Conservation (phyloP, 2,888 invertebrate species). For the Chydorus sphaericus region DNA sequence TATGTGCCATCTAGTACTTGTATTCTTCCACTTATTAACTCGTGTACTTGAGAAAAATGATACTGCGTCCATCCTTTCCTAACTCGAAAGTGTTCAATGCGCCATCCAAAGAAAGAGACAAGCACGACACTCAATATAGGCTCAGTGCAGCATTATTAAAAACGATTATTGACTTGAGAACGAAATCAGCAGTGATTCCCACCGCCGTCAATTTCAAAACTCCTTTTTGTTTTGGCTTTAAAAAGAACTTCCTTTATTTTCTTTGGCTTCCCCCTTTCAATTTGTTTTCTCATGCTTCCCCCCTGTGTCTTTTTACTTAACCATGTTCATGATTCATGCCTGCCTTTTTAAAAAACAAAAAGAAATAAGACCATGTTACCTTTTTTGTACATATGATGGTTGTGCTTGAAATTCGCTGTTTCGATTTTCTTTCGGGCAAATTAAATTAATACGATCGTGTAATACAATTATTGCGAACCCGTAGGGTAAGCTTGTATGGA, state of each 20-base stretch:
- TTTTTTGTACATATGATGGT: constrained; percentile 1
- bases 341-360: too few relatives aligned
- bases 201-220: background rate
- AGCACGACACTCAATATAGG: too few relatives aligned
- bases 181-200: background rate
- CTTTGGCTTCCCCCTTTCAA: background rate
- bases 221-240: background rate
- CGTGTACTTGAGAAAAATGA: background rate
- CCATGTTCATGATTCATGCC: constrained; percentile 4
- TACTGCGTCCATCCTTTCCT: background rate
- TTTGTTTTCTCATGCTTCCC: constrained; percentile 1
- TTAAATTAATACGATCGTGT: constrained; percentile 7
- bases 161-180: too few relatives aligned
- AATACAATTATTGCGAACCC: constrained; percentile 6
- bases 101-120: constrained; percentile 5
- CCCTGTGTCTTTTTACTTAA: too few relatives aligned
- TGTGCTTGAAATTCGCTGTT: constrained; percentile 1
- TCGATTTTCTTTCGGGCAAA: background rate
- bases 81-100: background rate
- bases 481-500: too few relatives aligned
- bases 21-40: background rate
- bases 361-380: constrained; percentile 4
- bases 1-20: background rate
- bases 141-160: background rate
- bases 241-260: background rate